Base-by-base conservation (phyloP, 2,888 invertebrate genomes). In the Eupithecia subfuscata region DNA sequence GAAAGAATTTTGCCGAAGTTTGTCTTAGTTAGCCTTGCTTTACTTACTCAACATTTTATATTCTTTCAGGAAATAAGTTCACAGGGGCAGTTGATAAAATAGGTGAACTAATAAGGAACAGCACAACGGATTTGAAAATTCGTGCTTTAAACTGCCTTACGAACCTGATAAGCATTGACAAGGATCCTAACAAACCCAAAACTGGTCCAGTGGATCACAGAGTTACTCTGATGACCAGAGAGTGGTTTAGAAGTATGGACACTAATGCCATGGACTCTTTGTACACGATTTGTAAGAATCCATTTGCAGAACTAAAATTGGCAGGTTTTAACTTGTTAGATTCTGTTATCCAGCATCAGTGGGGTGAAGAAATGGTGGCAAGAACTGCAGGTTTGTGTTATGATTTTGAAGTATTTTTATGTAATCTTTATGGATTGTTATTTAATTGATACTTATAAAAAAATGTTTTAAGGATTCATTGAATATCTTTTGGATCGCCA, bases 401-500 rank as follows among this genome's bases (percentile, higher is more conserved):
- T 43, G 18, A 52, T 30, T 43, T n/a, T 40, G 18, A 48, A 52
- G 43, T 67, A 14, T 71, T 48, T 77, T 80, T 22, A 52, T 67
- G 22, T 45, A 16, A 37, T 37, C 3, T 65, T 37, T 65, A 9
- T 14, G 6, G 1, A 16, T 63, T 65, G 16, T 65, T 34, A 34
- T 30, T 34, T 12, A n/a, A n/a, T 18, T 34, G 22, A 34, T 60
- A 60, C 14, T 30, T 63, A 34, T 64, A 34, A 64, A 8, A 34
- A 8, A 70, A 43, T 65, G 69, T 92, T 92, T 80, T 93, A 95
- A 30, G 97, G 97, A 72, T 95, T 97, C 70, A 87, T 97, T 18
- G 98, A 98, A 89, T 98, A 96, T 87, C 92, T 98, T 11, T 88
- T 98, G 52, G 97, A 98, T 87, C 95, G 98, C 63, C 94, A 95